Percentiles rank a stretch among this genome's conserved stretches.
Evolutionary conservation across 2,888 invertebrate species (phyloP).

Genomic region (Lasioglossum figueresi): DNA sequence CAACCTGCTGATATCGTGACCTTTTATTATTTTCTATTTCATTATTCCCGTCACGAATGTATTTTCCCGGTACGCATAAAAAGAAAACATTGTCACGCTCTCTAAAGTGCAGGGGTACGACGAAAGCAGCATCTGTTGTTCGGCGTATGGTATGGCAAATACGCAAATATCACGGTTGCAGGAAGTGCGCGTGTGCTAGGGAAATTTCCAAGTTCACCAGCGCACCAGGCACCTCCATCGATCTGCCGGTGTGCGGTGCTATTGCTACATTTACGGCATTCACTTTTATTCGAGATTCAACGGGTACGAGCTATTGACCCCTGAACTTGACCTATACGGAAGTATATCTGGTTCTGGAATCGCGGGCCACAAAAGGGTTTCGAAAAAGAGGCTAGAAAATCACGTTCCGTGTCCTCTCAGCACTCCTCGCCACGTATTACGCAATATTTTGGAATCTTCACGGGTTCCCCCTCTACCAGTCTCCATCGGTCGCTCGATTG

Average conservation of each 20-base stretch:
- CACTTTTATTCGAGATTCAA: conserved; percentile 71
- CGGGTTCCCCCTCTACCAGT: conserved; percentile 7
- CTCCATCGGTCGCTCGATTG: neutral
- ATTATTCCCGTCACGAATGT: neutral
- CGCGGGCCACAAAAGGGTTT: neutral
- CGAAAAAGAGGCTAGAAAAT: neutral
- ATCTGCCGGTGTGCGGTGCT: conserved; percentile 65
- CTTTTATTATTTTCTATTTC: neutral
- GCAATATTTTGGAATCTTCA: conserved; percentile 38
- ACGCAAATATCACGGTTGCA: conserved; percentile 52
- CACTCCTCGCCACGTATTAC: neutral
- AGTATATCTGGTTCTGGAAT: conserved; percentile 22
- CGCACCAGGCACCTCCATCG: conserved; percentile 70
- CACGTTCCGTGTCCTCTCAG: neutral
- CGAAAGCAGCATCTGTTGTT: neutral
- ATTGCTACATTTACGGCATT: conserved; percentile 69
- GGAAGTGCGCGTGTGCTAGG: conserved; percentile 74
- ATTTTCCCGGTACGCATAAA: neutral
- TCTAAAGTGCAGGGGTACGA: neutral
- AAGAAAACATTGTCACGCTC: conserved; percentile 3
- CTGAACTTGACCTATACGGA: conserved; percentile 72
- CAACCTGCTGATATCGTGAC: neutral
- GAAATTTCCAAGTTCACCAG: conserved; percentile 74
- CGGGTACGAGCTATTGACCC: conserved; percentile 68
- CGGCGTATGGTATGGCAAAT: conserved; percentile 19